Evolutionary conservation across 2,113 vertebrate genomes (phyloP).

Genomic region (Megaceryle maxima): DNA sequence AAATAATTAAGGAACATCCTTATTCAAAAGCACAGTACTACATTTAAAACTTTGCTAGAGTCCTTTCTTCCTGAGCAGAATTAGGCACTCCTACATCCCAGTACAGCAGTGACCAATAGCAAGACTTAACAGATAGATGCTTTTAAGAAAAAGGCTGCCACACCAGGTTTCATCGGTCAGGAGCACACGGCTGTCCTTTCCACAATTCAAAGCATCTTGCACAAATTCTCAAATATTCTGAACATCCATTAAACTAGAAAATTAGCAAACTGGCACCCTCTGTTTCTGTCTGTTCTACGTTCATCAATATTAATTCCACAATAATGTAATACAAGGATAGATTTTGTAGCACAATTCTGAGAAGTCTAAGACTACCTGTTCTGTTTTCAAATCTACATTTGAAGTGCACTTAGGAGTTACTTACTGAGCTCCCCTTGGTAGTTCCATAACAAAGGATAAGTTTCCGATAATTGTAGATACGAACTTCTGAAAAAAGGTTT

Average conservation of each 20-base stretch:
- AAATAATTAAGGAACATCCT: background rate
- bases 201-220: background rate
- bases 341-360: background rate
- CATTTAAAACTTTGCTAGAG: background rate
- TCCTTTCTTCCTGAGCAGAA: background rate
- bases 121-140: background rate
- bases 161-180: background rate
- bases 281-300: background rate
- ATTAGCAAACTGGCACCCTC: background rate
- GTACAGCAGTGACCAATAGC: background rate
- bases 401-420: conserved; percentile 22
- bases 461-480: conserved; percentile 96
- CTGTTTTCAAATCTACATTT: background rate
- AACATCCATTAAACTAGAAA: background rate
- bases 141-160: background rate
- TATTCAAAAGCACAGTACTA: background rate
- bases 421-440: conserved; percentile 96
- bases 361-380: background rate
- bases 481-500: conserved; percentile 93
- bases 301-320: background rate
- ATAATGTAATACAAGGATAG: background rate
- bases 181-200: background rate
- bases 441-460: conserved; percentile 96
- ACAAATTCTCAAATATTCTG: background rate
- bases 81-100: background rate